phyloP scores from a whole-genome alignment of 1,140 invertebrate genomes.

The Lepidurus apus region DNA sequence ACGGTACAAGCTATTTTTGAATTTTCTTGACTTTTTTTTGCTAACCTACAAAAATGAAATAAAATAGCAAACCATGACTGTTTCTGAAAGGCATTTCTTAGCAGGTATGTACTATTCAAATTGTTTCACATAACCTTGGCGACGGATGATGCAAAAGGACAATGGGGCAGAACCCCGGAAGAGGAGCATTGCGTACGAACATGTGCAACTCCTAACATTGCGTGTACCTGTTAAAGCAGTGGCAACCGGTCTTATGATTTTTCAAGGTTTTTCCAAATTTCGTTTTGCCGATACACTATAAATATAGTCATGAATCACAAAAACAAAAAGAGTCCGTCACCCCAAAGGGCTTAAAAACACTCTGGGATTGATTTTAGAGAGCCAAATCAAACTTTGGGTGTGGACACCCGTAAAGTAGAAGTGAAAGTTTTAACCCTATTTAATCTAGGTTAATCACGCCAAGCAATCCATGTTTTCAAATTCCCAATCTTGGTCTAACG shows the following conservation, averaged over 20 bases:
- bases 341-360: no score
- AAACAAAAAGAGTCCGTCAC: no score
- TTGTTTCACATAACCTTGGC: neutral
- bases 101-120: neutral
- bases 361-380: no score
- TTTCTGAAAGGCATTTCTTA: neutral
- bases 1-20: no score
- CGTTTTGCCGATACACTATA: neutral
- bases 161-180: neutral
- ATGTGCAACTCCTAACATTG: neutral
- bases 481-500: no score
- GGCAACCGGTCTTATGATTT: no score
- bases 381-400: no score
- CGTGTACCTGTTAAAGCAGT: neutral
- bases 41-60: neutral
- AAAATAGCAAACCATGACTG: neutral
- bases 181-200: neutral
- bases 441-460: no score
- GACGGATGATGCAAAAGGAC: slow-evolving; percentile 5
- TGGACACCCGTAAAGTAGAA: no score
- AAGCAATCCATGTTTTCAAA: no score
- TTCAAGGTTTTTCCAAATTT: neutral
- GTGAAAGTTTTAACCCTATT: no score
- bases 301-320: neutral
- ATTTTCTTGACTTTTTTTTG: neutral